Evolutionary conservation across 92 coral and sea anemone genomes (phyloP).

Genomic region (Paragorgia papillata): DNA sequence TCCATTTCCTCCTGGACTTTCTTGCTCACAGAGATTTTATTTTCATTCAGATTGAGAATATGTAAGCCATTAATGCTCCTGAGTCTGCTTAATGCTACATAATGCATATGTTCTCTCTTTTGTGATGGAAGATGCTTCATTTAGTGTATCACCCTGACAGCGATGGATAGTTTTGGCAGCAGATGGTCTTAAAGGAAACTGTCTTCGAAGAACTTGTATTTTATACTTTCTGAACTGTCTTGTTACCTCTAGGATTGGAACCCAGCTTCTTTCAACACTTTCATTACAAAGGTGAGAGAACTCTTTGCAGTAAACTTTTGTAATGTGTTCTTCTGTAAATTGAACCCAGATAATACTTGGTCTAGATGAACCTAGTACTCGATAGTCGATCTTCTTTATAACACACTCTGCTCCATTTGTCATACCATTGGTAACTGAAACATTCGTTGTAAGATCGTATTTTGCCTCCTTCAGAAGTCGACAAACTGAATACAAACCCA

Average conservation of each 20-base stretch:
- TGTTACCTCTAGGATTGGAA: conserved; percentile 55
- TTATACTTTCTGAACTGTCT: conserved; percentile 50
- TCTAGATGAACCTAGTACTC: conserved; percentile 52
- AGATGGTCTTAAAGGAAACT: conserved; percentile 58
- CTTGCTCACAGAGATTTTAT: conserved; percentile 21
- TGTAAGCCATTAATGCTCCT: conserved; percentile 27
- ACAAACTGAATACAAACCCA: conserved; percentile 60
- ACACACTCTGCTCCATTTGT: too few relatives aligned
- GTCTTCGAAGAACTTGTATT: conserved; percentile 41
- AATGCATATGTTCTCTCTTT: conserved; percentile 50
- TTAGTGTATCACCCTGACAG: conserved; percentile 62
- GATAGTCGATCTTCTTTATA: conserved; percentile 58
- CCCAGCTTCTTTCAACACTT: conserved; percentile 42
- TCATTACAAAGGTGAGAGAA: conserved; percentile 30
- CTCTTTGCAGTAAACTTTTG: conserved; percentile 32
- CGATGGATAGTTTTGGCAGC: conserved; percentile 60
- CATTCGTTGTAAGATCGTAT: too few relatives aligned
- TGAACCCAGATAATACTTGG: conserved; percentile 70
- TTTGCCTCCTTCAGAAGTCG: conserved; percentile 45
- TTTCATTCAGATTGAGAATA: conserved; percentile 32
- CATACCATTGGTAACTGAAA: too few relatives aligned
- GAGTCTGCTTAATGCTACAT: conserved; percentile 15
- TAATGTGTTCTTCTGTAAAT: conserved; percentile 43
- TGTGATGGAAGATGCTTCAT: conserved; percentile 55
- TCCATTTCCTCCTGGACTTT: conserved; percentile 37